Conservation (phyloP, 1,140 invertebrate species). For the Drosophila hydei region DNA sequence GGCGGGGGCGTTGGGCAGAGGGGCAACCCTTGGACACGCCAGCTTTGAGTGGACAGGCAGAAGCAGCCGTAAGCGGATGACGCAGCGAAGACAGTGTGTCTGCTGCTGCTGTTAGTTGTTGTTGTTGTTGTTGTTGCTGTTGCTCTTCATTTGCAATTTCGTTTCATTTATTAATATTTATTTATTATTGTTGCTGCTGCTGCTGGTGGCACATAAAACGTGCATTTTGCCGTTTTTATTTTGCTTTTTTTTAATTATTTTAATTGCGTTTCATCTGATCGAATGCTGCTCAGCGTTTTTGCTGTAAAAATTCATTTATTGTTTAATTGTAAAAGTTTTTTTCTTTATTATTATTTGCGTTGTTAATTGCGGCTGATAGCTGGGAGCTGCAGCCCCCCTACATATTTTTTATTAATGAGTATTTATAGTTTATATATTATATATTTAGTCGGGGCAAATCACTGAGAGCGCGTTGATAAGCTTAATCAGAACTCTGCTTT, state of each 20-base stretch:
- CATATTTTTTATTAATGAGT: constrained; percentile 6
- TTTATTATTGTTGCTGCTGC: constrained; percentile 19
- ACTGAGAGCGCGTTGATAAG: background rate
- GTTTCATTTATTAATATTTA: constrained; percentile 41
- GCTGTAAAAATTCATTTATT: constrained; percentile 30
- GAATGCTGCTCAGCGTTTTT: constrained; percentile 14
- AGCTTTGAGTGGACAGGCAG: constrained; percentile 34
- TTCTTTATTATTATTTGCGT: constrained; percentile 25
- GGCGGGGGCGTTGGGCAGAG: background rate
- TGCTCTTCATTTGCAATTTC: constrained; percentile 46
- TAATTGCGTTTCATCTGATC: constrained; percentile 60
- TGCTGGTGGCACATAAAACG: constrained; percentile 45
- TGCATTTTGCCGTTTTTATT: constrained; percentile 42
- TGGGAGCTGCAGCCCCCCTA: background rate
- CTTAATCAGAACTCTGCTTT: background rate
- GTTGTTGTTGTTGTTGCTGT: constrained; percentile 22
- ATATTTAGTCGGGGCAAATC: too few relatives aligned
- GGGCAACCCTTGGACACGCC: constrained; percentile 31
- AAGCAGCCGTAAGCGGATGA: constrained; percentile 24
- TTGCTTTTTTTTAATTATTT: constrained; percentile 41
- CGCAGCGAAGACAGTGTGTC: constrained; percentile 54
- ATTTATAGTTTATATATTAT: background rate
- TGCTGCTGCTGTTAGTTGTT: constrained; percentile 16
- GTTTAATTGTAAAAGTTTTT: constrained; percentile 38
- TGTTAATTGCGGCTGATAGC: constrained; percentile 42